A percentile compares a stretch with the other conserved stretches of the same genome.
These are phyloP conservation scores for Narcine bancroftii DNA, from an alignment of 2,113 vertebrate genomes.

Conservation along the genomic window DNA sequence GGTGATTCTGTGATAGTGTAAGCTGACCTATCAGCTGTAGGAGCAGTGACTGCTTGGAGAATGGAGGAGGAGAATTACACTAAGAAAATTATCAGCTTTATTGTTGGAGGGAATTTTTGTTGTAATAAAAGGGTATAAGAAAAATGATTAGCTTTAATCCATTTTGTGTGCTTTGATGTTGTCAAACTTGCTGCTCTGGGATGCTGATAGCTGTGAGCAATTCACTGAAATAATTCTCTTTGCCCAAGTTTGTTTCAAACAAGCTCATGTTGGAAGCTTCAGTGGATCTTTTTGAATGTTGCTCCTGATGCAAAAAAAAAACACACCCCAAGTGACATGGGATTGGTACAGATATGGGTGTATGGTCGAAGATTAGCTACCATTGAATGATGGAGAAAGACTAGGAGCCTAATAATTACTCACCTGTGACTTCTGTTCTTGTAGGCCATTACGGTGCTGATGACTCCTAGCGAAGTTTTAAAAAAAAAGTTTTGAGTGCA, in stretches of 20 bases:
- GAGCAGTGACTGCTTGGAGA: neutral
- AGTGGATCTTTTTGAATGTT: neutral
- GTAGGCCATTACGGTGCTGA: no score
- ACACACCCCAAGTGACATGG: no score
- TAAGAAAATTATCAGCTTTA: neutral
- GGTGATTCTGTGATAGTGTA: neutral
- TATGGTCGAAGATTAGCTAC: no score
- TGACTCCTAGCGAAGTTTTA: neutral
- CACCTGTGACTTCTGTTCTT: no score
- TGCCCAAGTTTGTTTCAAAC: neutral
- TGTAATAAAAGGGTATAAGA: no score
- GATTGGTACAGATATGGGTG: no score
- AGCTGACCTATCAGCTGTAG: neutral
- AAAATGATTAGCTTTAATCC: neutral
- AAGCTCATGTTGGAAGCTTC: neutral
- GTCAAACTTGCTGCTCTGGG: neutral
- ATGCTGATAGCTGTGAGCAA: neutral
- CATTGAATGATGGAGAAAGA: no score
- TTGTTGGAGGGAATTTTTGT: neutral
- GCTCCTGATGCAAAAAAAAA: neutral
- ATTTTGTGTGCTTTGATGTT: no score
- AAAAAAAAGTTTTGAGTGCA: neutral
- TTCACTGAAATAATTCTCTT: neutral
- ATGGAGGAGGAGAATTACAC: neutral
- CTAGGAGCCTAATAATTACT: no score